Evolutionary conservation across 2,888 invertebrate genomes (phyloP).

Genomic region (Nesidiocoris tenuis): DNA sequence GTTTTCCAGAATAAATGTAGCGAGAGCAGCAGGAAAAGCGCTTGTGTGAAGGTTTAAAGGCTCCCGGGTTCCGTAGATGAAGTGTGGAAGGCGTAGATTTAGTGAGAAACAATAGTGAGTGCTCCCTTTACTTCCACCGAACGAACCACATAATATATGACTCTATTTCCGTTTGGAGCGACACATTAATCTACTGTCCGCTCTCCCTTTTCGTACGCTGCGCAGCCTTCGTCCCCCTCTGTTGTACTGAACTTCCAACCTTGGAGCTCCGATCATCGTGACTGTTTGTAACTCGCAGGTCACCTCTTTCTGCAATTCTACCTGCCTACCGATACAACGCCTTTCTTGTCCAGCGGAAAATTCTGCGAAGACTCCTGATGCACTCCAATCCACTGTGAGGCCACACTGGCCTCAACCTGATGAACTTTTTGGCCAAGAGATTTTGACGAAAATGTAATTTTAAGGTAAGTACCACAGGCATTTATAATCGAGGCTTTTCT

Average conservation of each 20-base stretch:
- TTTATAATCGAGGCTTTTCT: too few species aligned
- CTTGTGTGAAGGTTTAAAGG: background rate
- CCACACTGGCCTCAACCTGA: too few species aligned
- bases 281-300: background rate
- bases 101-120: conserved; percentile 25
- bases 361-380: too few species aligned
- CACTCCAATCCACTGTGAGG: too few species aligned
- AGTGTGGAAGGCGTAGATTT: conserved; percentile 18
- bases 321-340: too few species aligned
- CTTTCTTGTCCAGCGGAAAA: too few species aligned
- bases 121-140: background rate
- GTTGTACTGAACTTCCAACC: background rate
- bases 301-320: too few species aligned
- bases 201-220: background rate
- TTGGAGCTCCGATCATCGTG: background rate
- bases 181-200: conserved; percentile 24
- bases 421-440: too few species aligned
- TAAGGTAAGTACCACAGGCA: too few species aligned
- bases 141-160: conserved; percentile 20
- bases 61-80: background rate
- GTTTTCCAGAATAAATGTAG: background rate
- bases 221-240: background rate
- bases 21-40: background rate
- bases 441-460: too few species aligned
- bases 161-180: conserved; percentile 32